phyloP scores from a whole-genome alignment of 2,113 vertebrate genomes.

The Heterotis niloticus region DNA sequence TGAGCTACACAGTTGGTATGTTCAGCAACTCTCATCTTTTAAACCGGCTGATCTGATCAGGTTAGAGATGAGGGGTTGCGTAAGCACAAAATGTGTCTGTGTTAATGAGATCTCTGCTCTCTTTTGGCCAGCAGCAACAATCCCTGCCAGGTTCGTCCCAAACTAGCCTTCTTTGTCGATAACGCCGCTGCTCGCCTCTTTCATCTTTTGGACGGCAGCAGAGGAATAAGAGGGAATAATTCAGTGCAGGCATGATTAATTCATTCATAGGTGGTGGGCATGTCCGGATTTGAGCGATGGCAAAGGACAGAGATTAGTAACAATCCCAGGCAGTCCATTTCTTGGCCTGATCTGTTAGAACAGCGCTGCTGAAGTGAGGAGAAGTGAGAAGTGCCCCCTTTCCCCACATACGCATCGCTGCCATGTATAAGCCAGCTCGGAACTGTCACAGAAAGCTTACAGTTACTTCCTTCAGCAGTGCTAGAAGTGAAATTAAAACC shows the following conservation, averaged over 20 bases:
- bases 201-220: constrained; percentile 21
- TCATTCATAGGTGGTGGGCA: constrained; percentile 31
- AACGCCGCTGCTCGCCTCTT: constrained; percentile 29
- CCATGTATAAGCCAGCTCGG: too few relatives aligned
- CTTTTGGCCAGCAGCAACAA: background rate
- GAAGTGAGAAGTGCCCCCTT: background rate
- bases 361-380: background rate
- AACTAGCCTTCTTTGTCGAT: constrained; percentile 18
- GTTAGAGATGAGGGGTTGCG: background rate
- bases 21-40: background rate
- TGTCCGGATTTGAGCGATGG: constrained; percentile 17
- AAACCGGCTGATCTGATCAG: background rate
- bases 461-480: background rate
- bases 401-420: background rate
- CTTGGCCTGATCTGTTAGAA: background rate
- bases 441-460: background rate
- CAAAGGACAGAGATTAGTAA: constrained; percentile 19
- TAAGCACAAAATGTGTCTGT: background rate
- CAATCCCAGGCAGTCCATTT: background rate
- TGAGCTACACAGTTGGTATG: too few relatives aligned
- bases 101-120: background rate
- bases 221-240: constrained; percentile 39
- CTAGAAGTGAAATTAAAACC: constrained; percentile 8
- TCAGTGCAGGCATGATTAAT: constrained; percentile 35
- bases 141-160: background rate